Conservation (phyloP, 2,888 invertebrate genomes). For the Halocaridina rubra region DNA sequence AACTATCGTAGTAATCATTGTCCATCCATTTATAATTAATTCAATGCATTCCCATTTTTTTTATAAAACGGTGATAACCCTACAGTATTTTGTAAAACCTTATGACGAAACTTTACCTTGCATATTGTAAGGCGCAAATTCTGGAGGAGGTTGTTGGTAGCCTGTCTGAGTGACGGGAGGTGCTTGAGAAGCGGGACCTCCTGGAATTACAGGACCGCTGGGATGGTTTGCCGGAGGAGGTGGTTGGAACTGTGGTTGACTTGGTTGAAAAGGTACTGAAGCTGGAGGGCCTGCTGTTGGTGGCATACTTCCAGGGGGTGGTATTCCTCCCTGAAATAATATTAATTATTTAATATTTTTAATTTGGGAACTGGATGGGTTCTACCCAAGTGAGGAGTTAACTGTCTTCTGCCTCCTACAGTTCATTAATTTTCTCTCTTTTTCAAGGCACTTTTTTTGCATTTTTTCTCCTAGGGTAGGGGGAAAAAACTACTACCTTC, state of each 20-base stretch:
- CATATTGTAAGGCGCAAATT: slow-evolving; percentile 50
- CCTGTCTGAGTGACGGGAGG: slow-evolving; percentile 37
- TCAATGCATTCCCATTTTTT: no score
- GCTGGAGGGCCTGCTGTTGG: slow-evolving; percentile 21
- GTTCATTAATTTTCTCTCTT: no score
- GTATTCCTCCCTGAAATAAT: slow-evolving; percentile 10
- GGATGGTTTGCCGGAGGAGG: slow-evolving; percentile 27
- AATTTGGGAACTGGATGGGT: no score
- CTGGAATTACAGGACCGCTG: slow-evolving; percentile 32
- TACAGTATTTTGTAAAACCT: not conserved
- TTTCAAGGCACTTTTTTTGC: no score
- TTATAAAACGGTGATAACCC: not conserved
- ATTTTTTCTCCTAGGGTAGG: no score
- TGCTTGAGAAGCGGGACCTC: slow-evolving; percentile 8
- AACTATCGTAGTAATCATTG: no score
- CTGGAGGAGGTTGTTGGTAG: slow-evolving; percentile 37
- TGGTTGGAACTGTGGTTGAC: slow-evolving; percentile 26
- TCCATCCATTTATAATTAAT: no score
- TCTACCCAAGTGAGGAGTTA: no score
- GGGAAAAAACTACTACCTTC: no score
- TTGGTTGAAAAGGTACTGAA: slow-evolving; percentile 21
- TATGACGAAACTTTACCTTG: slow-evolving; percentile 35
- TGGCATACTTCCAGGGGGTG: slow-evolving; percentile 27
- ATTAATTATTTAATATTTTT: no score
- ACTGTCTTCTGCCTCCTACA: no score